phyloP scores from a whole-genome alignment of 2,113 vertebrate genomes.

The Setophaga kirtlandii region DNA sequence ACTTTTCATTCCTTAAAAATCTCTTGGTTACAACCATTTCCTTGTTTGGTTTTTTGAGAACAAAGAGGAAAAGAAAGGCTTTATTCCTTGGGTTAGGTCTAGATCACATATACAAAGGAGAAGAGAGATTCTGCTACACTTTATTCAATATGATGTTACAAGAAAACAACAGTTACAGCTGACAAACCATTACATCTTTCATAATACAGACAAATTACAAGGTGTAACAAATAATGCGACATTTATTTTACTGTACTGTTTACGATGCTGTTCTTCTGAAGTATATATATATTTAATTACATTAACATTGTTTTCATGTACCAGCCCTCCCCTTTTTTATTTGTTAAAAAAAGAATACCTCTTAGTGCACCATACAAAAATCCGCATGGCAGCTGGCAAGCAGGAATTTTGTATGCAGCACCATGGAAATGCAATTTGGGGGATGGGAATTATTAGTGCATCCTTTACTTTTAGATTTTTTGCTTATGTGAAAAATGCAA shows the following conservation, averaged over 20 bases:
- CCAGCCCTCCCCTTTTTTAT: conserved; percentile 71
- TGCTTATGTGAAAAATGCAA: conserved; percentile 68
- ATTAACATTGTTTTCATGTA: conserved; percentile 76
- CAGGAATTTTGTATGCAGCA: conserved; percentile 77
- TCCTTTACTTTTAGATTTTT: conserved; percentile 52
- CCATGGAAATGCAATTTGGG: conserved; percentile 67
- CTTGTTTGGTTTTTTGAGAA: background rate
- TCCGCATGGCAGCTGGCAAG: conserved; percentile 71
- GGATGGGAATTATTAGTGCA: conserved; percentile 67
- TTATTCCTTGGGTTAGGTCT: background rate
- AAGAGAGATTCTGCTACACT: conserved; percentile 79
- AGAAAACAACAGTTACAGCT: conserved; percentile 93
- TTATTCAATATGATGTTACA: conserved; percentile 93
- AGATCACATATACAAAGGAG: conserved; percentile 20
- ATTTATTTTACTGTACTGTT: conserved; percentile 84
- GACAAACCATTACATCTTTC: conserved; percentile 92
- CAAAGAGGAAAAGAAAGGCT: background rate
- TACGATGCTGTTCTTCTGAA: conserved; percentile 77
- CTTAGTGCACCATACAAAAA: conserved; percentile 85
- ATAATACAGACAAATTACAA: conserved; percentile 94
- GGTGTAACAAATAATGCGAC: conserved; percentile 89
- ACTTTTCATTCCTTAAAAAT: conserved; percentile 11
- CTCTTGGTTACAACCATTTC: background rate
- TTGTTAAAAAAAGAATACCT: conserved; percentile 72
- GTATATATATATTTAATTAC: conserved; percentile 74